Evolutionary conservation across 2,797 vertebrate genomes (phyloP).

Genomic region (Artibeus jamaicensis): DNA sequence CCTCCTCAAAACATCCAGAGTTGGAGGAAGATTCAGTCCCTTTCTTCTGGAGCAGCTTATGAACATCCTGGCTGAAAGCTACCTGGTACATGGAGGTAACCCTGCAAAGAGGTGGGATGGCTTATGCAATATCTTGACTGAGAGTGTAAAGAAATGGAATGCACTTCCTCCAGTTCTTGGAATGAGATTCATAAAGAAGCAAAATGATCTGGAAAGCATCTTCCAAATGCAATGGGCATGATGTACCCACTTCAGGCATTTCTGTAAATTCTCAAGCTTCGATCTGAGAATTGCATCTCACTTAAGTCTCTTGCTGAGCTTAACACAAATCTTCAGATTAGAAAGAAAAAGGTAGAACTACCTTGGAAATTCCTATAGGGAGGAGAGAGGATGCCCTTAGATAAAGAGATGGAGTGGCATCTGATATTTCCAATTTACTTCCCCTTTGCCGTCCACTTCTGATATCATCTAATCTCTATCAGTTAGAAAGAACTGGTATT

Average conservation of each 20-base stretch:
- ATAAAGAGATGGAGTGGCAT: neutral
- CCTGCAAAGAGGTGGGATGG: neutral
- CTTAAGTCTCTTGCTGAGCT: neutral
- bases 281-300: neutral
- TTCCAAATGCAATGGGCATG: neutral
- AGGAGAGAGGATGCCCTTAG: neutral
- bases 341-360: neutral
- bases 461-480: neutral
- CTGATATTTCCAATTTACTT: neutral
- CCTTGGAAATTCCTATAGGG: neutral
- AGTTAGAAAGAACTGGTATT: neutral
- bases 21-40: neutral
- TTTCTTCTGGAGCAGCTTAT: neutral
- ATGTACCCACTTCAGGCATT: neutral
- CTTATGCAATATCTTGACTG: neutral
- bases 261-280: neutral
- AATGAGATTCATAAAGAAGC: neutral
- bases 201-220: neutral
- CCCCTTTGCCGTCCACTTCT: neutral
- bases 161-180: neutral
- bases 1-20: neutral
- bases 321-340: neutral
- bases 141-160: neutral
- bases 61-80: neutral
- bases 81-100: neutral